These are phyloP conservation scores for Paguma larvata DNA, from an alignment of 2,797 vertebrate genomes.

Conservation along the genomic window DNA sequence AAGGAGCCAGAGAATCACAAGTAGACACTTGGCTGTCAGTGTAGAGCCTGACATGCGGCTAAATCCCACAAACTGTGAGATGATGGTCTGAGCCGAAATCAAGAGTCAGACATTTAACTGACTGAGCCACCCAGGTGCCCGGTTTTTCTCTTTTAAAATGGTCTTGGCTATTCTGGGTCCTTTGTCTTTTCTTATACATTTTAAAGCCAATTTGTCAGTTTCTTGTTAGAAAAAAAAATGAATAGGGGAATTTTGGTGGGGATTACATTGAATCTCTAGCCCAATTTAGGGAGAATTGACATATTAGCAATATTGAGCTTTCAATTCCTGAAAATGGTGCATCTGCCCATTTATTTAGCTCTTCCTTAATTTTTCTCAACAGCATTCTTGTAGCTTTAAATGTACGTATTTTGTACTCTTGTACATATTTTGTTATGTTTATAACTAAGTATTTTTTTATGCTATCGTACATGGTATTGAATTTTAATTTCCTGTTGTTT, in stretches of 20 bases:
- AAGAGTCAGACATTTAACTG: too few species aligned
- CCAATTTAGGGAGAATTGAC: neutral
- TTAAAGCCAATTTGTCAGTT: conserved; percentile 13
- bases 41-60: too few species aligned
- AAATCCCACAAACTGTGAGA: too few species aligned
- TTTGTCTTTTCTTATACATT: conserved; percentile 29
- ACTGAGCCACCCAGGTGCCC: too few species aligned
- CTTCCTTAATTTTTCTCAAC: neutral
- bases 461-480: neutral
- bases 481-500: neutral
- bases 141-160: conserved; percentile 21
- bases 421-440: conserved; percentile 14
- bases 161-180: neutral
- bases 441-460: conserved; percentile 43
- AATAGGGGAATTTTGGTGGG: neutral
- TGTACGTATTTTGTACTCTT: neutral
- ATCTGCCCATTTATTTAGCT: neutral
- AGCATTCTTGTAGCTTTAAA: conserved; percentile 44
- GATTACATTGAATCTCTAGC: neutral
- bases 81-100: too few species aligned
- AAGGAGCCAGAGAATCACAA: too few species aligned
- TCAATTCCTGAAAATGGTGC: neutral
- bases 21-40: too few species aligned
- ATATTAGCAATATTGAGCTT: neutral
- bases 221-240: neutral